Percentiles rank a stretch among this genome's conserved stretches.
Conservation (phyloP, 2,113 vertebrate species). For the Galemys pyrenaicus region DNA sequence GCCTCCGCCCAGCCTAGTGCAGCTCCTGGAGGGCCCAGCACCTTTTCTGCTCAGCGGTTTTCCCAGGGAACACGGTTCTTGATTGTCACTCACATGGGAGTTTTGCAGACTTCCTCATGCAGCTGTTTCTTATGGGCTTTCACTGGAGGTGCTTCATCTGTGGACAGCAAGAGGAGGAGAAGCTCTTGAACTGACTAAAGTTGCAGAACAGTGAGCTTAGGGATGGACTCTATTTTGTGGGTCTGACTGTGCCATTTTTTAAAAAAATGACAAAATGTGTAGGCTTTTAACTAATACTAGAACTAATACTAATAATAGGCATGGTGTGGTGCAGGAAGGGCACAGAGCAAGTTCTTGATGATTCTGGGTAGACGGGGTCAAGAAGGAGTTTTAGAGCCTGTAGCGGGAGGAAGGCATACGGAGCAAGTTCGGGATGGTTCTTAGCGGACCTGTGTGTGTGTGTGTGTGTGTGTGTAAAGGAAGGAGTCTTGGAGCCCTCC, state of each 20-base stretch:
- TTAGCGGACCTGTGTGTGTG: too few species aligned
- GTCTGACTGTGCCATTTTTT: neutral
- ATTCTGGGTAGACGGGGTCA: too few species aligned
- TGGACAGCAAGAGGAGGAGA: accelerated
- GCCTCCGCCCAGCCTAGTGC: neutral
- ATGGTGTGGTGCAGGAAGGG: too few species aligned
- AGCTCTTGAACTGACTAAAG: neutral
- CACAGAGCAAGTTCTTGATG: too few species aligned
- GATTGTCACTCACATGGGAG: neutral
- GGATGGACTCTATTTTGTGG: neutral
- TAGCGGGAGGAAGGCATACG: too few species aligned
- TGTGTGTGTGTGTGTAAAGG: too few species aligned
- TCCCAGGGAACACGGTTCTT: neutral
- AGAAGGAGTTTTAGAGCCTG: too few species aligned
- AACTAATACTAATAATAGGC: too few species aligned
- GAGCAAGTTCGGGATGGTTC: too few species aligned
- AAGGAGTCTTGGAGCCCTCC: too few species aligned
- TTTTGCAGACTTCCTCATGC: neutral
- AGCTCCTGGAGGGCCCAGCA: neutral
- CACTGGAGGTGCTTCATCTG: neutral
- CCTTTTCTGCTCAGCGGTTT: neutral
- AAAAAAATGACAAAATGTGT: neutral
- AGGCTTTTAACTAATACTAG: neutral
- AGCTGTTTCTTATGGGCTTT: neutral
- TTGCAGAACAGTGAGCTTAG: neutral